Evolutionary conservation across 2,888 invertebrate genomes (phyloP).

Genomic region (Epirrita christyi): DNA sequence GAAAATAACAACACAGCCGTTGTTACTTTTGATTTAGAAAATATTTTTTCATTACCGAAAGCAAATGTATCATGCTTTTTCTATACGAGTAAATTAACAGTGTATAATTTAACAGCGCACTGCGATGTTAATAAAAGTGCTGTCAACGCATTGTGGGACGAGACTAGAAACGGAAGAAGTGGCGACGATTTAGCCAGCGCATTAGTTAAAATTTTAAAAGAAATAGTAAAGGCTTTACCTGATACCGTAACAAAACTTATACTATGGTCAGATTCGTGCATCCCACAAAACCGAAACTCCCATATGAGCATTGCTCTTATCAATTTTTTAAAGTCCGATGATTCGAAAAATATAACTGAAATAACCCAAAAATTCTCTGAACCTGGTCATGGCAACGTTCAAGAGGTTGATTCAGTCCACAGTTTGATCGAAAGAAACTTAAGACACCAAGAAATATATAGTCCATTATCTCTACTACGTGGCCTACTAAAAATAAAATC

Average conservation of each 20-base stretch:
- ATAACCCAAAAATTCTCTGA: conserved; percentile 36
- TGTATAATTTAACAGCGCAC: conserved; percentile 29
- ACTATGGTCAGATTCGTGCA: conserved; percentile 40
- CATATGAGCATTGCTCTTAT: conserved; percentile 36
- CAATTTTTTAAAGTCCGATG: conserved; percentile 30
- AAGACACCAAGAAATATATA: conserved; percentile 26
- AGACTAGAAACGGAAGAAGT: conserved; percentile 27
- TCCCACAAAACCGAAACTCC: conserved; percentile 30
- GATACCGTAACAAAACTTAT: conserved; percentile 31
- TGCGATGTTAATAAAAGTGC: conserved; percentile 27
- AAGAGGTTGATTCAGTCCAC: conserved; percentile 40
- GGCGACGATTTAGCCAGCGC: conserved; percentile 27
- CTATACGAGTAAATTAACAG: conserved; percentile 31
- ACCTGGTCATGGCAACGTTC: conserved; percentile 41
- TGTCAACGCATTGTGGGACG: conserved; percentile 27
- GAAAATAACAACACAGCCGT: conserved; percentile 23
- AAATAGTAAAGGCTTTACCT: conserved; percentile 7
- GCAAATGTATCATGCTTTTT: conserved; percentile 25
- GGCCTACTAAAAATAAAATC: conserved; percentile 24
- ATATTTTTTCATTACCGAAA: conserved; percentile 26
- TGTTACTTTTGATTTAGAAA: conserved; percentile 28
- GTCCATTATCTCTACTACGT: conserved; percentile 14
- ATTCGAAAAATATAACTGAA: conserved; percentile 26
- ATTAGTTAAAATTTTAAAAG: conserved; percentile 25
- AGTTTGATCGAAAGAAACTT: conserved; percentile 38